Percentiles rank a stretch among this genome's conserved stretches.
Conservation (phyloP, 2,888 invertebrate species). For the Tipula confusa region DNA sequence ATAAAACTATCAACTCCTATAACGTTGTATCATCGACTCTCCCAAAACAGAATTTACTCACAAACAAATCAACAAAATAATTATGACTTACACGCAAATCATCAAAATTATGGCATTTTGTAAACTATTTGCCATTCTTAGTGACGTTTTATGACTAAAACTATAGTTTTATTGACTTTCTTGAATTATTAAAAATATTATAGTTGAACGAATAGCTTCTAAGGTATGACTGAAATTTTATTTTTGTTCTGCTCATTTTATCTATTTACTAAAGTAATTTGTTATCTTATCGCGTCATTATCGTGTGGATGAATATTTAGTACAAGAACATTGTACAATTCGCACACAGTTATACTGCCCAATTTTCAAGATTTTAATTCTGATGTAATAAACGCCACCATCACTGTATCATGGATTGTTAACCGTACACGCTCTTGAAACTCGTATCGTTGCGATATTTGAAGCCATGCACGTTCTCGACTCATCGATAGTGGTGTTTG, state of each 20-base stretch:
- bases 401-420: neutral
- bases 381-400: constrained; percentile 37
- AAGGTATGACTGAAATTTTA: neutral
- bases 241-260: neutral
- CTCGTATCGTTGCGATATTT: neutral
- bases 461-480: neutral
- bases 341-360: too few relatives aligned
- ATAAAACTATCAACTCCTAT: too few relatives aligned
- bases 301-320: neutral
- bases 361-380: constrained; percentile 41
- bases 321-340: too few relatives aligned
- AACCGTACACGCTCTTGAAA: constrained; percentile 38
- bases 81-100: neutral
- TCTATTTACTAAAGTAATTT: neutral
- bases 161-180: neutral
- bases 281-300: neutral
- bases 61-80: neutral
- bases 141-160: neutral
- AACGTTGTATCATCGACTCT: neutral
- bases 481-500: constrained; percentile 50
- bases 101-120: neutral
- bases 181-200: neutral
- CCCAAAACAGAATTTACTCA: neutral
- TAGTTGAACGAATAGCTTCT: neutral
- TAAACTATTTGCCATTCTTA: neutral